These are phyloP conservation scores for Sarcophaga variegata DNA, from an alignment of 2,888 invertebrate species.

Conservation along the genomic window DNA sequence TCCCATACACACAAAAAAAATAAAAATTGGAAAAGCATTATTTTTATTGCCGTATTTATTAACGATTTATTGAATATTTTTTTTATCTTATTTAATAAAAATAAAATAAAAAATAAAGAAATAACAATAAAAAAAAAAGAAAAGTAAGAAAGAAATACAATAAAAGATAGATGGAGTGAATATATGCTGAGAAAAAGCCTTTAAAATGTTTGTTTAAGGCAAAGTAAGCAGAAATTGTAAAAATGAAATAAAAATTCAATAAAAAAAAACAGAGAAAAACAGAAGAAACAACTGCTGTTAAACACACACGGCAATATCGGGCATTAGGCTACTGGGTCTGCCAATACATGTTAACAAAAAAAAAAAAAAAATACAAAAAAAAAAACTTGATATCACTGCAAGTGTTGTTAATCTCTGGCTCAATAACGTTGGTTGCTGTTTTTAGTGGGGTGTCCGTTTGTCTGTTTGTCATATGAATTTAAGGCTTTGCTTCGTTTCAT, in stretches of 20 bases:
- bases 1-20: neutral
- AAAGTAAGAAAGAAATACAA: neutral
- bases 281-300: constrained; percentile 13
- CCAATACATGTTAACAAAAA: constrained; percentile 21
- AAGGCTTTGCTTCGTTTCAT: constrained; percentile 1
- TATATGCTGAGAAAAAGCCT: constrained; percentile 27
- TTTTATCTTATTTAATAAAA: constrained; percentile 23
- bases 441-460: neutral
- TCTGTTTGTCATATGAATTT: constrained; percentile 34
- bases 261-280: neutral
- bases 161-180: neutral
- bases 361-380: neutral
- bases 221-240: constrained; percentile 8
- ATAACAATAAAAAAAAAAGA: neutral
- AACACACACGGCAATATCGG: constrained; percentile 43
- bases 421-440: constrained; percentile 2
- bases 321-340: constrained; percentile 71
- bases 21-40: constrained; percentile 33
- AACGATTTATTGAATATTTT: constrained; percentile 60
- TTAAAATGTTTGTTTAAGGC: constrained; percentile 37
- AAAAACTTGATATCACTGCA: constrained; percentile 46
- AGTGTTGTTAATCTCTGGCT: constrained; percentile 16
- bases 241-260: neutral
- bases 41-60: constrained; percentile 50
- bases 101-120: neutral